phyloP scores from a whole-genome alignment of 2,797 vertebrate genomes.

The Phaenicophaeus curvirostris region DNA sequence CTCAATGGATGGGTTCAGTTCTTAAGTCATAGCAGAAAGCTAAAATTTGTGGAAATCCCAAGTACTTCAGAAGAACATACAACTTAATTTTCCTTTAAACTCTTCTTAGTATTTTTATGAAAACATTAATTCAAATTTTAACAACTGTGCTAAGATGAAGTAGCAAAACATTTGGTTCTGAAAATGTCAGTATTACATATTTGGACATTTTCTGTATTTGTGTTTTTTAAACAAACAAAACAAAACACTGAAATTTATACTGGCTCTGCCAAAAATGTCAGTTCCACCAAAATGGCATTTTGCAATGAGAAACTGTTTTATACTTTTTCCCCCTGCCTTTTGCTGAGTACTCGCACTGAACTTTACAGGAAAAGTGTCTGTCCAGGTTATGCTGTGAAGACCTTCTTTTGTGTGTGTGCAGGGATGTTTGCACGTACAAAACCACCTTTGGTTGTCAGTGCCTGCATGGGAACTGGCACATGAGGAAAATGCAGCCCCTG shows the following conservation, averaged over 20 bases:
- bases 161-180: slow-evolving; percentile 60
- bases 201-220: slow-evolving; percentile 50
- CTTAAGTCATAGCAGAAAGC: background rate
- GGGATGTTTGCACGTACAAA: background rate
- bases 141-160: slow-evolving; percentile 25
- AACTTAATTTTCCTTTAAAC: background rate
- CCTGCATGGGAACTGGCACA: background rate
- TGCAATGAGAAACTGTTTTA: slow-evolving; percentile 17
- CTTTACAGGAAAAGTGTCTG: background rate
- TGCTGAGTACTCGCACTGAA: background rate
- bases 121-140: slow-evolving; percentile 35
- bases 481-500: background rate
- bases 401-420: background rate
- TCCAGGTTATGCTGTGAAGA: background rate
- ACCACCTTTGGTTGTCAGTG: background rate
- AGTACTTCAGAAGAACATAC: background rate
- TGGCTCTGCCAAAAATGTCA: slow-evolving; percentile 64
- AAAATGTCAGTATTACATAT: slow-evolving; percentile 66
- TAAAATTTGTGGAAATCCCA: background rate
- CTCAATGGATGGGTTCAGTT: background rate
- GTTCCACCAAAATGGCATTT: slow-evolving; percentile 51
- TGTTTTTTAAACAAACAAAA: slow-evolving; percentile 33
- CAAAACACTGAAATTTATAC: slow-evolving; percentile 61
- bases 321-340: background rate
- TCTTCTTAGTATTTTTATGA: slow-evolving; percentile 10